Conservation (phyloP, 2,113 vertebrate species). For the Tetrax tetrax region DNA sequence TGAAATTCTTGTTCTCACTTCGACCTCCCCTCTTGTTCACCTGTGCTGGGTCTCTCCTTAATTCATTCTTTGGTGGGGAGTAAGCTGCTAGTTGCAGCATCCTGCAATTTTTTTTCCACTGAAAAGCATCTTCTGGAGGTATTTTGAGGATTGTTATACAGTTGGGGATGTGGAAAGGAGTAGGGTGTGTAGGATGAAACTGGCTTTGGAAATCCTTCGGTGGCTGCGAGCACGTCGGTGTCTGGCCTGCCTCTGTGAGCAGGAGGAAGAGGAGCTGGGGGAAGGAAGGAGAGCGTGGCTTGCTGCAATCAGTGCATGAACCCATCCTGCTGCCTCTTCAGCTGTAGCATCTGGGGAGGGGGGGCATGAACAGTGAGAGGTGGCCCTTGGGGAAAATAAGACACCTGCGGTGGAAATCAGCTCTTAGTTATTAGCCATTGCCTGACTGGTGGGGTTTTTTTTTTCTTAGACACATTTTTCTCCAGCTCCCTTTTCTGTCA, state of each 20-base stretch:
- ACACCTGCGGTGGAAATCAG: conserved; percentile 4
- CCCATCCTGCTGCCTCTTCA: background rate
- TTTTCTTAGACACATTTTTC: background rate
- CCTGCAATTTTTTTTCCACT: background rate
- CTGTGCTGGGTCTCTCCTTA: background rate
- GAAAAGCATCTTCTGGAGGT: background rate
- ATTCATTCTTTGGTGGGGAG: fast-evolving
- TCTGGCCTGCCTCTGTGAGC: background rate
- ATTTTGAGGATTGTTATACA: background rate
- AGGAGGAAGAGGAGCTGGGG: background rate
- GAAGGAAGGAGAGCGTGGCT: background rate
- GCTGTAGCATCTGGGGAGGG: background rate
- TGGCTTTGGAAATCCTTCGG: background rate
- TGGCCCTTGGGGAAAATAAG: conserved; percentile 8
- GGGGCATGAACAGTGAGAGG: background rate
- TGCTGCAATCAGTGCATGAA: background rate
- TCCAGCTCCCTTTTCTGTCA: background rate
- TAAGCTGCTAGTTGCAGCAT: background rate
- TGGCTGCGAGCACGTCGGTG: background rate
- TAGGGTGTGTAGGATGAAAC: background rate
- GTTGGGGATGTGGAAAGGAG: background rate
- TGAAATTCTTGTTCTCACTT: background rate
- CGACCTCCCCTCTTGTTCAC: background rate
- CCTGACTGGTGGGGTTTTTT: background rate
- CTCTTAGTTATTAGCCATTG: background rate